A percentile compares a stretch with the other conserved stretches of the same genome.
Evolutionary conservation across 2,113 vertebrate genomes (phyloP).

Genomic region (Erythrolamprus reginae): DNA sequence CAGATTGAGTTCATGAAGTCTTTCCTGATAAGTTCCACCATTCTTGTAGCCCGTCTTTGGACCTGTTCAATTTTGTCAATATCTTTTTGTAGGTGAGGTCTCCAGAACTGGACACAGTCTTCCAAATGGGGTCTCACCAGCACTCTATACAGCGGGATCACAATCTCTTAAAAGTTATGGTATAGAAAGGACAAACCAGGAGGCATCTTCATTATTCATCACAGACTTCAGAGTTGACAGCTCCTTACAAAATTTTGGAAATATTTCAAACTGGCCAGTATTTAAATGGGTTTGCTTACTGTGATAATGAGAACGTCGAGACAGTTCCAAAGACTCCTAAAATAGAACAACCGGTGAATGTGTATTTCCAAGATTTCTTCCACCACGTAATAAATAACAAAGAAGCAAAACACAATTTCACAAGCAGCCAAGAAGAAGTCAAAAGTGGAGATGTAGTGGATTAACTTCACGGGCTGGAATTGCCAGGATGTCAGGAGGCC

Average conservation of each 20-base stretch:
- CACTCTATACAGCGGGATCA: too few relatives aligned
- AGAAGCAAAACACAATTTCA: conserved; percentile 90
- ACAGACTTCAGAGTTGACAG: background rate
- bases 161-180: background rate
- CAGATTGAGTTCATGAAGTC: too few relatives aligned
- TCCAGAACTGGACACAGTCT: too few relatives aligned
- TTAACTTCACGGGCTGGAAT: conserved; percentile 89
- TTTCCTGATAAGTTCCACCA: too few relatives aligned
- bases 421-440: conserved; percentile 92
- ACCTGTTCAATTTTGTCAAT: too few relatives aligned
- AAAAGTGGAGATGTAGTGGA: conserved; percentile 83
- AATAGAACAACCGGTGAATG: conserved; percentile 87
- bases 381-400: conserved; percentile 91
- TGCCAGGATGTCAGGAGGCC: conserved; percentile 90
- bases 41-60: too few relatives aligned
- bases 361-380: conserved; percentile 92
- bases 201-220: background rate
- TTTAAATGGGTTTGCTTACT: conserved; percentile 65
- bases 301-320: conserved; percentile 88
- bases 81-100: too few relatives aligned
- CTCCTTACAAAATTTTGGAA: background rate
- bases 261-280: background rate
- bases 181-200: background rate
- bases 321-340: conserved; percentile 94
- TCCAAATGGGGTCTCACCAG: too few relatives aligned